phyloP scores from a whole-genome alignment of 2,113 vertebrate species.

The Tylochromis polylepis region DNA sequence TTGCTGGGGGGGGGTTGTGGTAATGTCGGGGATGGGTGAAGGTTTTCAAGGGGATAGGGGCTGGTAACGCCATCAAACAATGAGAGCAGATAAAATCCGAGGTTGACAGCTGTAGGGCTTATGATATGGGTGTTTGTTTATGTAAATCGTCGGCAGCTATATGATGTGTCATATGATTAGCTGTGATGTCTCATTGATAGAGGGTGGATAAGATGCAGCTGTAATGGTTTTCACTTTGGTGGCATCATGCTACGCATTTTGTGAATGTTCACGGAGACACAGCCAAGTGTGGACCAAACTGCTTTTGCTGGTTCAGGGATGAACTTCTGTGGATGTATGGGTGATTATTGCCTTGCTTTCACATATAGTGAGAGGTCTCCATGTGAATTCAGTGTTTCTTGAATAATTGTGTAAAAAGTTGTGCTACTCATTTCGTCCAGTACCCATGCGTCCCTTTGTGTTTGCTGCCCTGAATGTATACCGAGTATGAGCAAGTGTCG shows the following conservation, averaged over 20 bases:
- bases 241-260: neutral
- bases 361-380: neutral
- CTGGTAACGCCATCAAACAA: neutral
- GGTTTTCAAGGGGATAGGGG: constrained; percentile 4
- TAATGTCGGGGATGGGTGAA: constrained; percentile 2
- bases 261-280: neutral
- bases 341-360: neutral
- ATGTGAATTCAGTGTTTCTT: neutral
- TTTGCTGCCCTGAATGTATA: neutral
- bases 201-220: neutral
- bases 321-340: neutral
- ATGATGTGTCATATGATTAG: constrained; percentile 38
- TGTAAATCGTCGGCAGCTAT: constrained; percentile 52
- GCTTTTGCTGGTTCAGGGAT: neutral
- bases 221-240: constrained; percentile 1
- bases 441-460: neutral
- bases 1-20: constrained; percentile 4
- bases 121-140: constrained; percentile 62
- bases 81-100: constrained; percentile 23
- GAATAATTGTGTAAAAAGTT: neutral
- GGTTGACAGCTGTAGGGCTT: constrained; percentile 50
- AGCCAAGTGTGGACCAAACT: neutral
- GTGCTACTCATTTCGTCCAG: neutral
- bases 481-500: neutral
- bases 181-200: constrained; percentile 62